A percentile compares a stretch with the other conserved stretches of the same genome.
These are phyloP conservation scores for Andrena marginata DNA, from an alignment of 2,888 invertebrate genomes.

Conservation along the genomic window DNA sequence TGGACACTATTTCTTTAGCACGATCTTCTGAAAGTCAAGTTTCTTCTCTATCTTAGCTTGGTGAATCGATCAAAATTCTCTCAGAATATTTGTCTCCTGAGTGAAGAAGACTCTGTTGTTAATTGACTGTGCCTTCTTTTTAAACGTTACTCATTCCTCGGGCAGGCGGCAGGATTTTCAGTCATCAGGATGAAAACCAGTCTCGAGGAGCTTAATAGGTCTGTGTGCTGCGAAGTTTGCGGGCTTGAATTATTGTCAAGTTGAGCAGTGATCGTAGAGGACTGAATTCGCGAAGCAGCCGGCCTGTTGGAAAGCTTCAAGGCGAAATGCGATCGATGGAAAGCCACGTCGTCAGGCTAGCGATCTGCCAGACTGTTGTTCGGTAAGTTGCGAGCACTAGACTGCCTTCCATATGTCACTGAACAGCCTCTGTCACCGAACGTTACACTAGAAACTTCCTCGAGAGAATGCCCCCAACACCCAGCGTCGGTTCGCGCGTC, in stretches of 20 bases:
- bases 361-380: not conserved
- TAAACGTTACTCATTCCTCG: not conserved
- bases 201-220: not conserved
- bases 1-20: not conserved
- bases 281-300: not conserved
- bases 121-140: not conserved
- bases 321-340: slow-evolving; percentile 12
- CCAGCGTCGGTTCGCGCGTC: not conserved
- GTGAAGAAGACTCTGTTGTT: too few relatives aligned
- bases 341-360: slow-evolving; percentile 8
- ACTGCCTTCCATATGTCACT: not conserved
- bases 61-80: not conserved
- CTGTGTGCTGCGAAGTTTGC: slow-evolving; percentile 9
- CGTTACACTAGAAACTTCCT: slow-evolving; percentile 15
- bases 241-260: slow-evolving; percentile 62
- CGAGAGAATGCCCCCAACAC: not conserved
- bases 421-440: not conserved
- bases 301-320: not conserved
- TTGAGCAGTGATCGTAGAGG: slow-evolving; percentile 56
- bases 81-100: not conserved
- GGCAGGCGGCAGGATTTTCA: not conserved
- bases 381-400: not conserved
- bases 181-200: not conserved
- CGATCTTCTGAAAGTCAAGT: not conserved
- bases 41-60: not conserved